Percentiles rank a stretch among this genome's conserved stretches.
Conservation (phyloP, 1,140 invertebrate genomes). For the Neuroterus valhalla region DNA sequence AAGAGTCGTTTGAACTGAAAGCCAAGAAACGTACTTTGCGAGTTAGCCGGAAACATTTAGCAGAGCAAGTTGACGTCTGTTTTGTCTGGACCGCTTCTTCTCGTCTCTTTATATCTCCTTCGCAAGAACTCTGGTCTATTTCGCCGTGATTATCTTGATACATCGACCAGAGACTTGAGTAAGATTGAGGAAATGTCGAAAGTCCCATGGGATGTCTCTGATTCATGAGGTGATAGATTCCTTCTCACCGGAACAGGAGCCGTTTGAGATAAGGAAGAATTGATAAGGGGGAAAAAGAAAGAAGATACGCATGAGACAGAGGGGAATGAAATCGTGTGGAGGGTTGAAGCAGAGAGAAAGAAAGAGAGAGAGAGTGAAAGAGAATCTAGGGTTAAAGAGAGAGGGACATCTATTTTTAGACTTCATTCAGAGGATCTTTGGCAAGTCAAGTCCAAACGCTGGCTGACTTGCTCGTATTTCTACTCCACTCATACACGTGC, state of each 20-base stretch:
- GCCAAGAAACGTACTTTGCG: not conserved
- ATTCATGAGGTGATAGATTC: constrained; percentile 35
- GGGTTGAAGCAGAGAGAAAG: constrained; percentile 17
- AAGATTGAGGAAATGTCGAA: constrained; percentile 46
- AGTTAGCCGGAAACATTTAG: constrained; percentile 23
- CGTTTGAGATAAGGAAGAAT: not conserved
- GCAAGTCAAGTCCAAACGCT: constrained; percentile 58
- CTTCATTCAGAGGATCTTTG: constrained; percentile 68
- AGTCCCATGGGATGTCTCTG: constrained; percentile 42
- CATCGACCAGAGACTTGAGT: not conserved
- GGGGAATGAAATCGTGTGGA: constrained; percentile 30
- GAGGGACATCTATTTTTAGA: constrained; percentile 67
- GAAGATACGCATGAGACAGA: constrained; percentile 32
- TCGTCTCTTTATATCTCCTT: constrained; percentile 17
- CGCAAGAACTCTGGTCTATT: constrained; percentile 18
- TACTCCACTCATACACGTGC: constrained; percentile 38
- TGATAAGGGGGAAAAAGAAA: constrained; percentile 13
- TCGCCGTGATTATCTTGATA: not conserved
- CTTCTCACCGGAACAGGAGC: constrained; percentile 26
- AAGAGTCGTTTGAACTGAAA: constrained; percentile 18
- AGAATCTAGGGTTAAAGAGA: constrained; percentile 30
- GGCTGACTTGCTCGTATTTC: constrained; percentile 57
- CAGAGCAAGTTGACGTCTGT: constrained; percentile 28
- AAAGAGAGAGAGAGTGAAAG: constrained; percentile 31
- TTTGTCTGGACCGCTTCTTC: constrained; percentile 25